Percentiles rank a stretch among this genome's conserved stretches.
phyloP scores from a whole-genome alignment of 2,888 invertebrate genomes.

The Molorchus minor region DNA sequence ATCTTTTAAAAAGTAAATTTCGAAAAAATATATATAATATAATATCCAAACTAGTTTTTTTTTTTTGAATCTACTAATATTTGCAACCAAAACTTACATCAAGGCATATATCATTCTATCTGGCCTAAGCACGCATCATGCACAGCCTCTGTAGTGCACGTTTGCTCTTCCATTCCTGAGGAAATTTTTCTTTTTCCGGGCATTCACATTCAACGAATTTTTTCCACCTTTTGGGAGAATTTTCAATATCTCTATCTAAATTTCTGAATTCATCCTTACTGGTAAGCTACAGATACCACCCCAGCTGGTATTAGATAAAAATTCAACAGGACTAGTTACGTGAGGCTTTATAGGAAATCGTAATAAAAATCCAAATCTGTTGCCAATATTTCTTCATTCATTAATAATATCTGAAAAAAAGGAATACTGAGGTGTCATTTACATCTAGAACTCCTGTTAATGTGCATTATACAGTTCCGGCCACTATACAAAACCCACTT shows the following conservation, averaged over 20 bases:
- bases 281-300: constrained; percentile 93
- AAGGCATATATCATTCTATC: constrained; percentile 98
- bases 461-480: too few relatives aligned
- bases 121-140: constrained; percentile 94
- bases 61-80: too few relatives aligned
- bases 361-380: constrained; percentile 90
- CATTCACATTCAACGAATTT: constrained; percentile 95
- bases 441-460: too few relatives aligned
- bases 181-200: constrained; percentile 96
- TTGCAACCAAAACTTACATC: constrained; percentile 79
- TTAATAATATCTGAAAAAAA: constrained; percentile 79
- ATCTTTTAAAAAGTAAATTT: too few relatives aligned
- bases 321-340: constrained; percentile 93
- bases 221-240: constrained; percentile 95
- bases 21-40: too few relatives aligned
- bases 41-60: too few relatives aligned
- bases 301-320: constrained; percentile 92
- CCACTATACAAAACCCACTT: too few relatives aligned
- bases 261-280: constrained; percentile 92
- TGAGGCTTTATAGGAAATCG: constrained; percentile 93
- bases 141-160: constrained; percentile 92
- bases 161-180: constrained; percentile 98
- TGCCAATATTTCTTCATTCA: constrained; percentile 85
- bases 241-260: constrained; percentile 94
- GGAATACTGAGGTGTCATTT: too few relatives aligned